These are phyloP conservation scores for Frankliniella intonsa DNA, from an alignment of 2,888 invertebrate genomes.

Conservation along the genomic window DNA sequence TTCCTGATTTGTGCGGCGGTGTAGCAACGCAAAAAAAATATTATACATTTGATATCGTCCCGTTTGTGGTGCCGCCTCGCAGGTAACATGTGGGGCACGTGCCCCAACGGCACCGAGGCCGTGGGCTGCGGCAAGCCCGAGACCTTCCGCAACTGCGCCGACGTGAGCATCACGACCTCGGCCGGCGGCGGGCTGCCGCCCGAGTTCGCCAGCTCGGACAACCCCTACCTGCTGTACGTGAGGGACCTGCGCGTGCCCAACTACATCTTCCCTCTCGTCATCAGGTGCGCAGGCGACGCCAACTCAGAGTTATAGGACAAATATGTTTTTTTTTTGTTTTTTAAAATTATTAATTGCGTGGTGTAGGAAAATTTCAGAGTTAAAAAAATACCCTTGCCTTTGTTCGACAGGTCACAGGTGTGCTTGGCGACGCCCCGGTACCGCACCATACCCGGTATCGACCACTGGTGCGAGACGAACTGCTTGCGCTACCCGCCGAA, in stretches of 20 bases:
- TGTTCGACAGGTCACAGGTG: constrained; percentile 63
- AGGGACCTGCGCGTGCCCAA: constrained; percentile 61
- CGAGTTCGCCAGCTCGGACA: constrained; percentile 58
- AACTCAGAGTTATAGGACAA: too few relatives aligned
- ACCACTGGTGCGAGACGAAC: constrained; percentile 78
- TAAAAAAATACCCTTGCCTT: constrained; percentile 31
- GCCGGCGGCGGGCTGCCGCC: constrained; percentile 66
- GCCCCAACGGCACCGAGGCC: constrained; percentile 78
- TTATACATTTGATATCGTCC: background rate
- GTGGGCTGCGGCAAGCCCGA: constrained; percentile 88
- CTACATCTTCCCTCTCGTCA: constrained; percentile 65
- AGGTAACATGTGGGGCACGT: constrained; percentile 89
- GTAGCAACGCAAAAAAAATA: background rate
- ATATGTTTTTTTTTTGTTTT: background rate
- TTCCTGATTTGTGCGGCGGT: too few relatives aligned
- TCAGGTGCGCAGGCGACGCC: constrained; percentile 66
- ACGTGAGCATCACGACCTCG: constrained; percentile 74
- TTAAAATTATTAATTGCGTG: too few relatives aligned
- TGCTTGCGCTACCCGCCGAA: constrained; percentile 82
- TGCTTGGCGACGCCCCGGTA: constrained; percentile 65
- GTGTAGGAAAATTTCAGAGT: too few relatives aligned
- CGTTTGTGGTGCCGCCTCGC: constrained; percentile 31
- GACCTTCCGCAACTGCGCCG: constrained; percentile 87
- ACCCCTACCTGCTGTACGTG: constrained; percentile 73
- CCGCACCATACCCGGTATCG: constrained; percentile 68